Evolutionary conservation across 2,797 vertebrate species (phyloP), one percentile per base, ranked within the genome.

Genomic region (Notamacropus eugenii): DNA sequence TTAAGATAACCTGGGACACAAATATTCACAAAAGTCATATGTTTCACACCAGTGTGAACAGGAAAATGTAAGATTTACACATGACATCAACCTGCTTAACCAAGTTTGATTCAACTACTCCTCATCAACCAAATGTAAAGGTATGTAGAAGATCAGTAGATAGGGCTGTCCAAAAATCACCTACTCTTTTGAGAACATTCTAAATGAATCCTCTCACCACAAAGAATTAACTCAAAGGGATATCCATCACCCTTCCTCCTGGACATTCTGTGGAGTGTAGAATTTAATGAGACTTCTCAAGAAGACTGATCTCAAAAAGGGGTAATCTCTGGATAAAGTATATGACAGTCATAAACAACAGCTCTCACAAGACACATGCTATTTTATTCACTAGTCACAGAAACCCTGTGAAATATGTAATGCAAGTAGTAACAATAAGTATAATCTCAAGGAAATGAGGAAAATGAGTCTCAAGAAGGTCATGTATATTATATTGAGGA

Each of bases 131-230:
- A 95, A 96, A 97, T 93, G 94, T 97, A 96, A 96, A 96, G 95
- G 50, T 95, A 96, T 28, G 95, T 9, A 82, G 55, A 67, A 97
- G 96, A 96, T 96, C 93, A 96, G 94, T 97, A 97, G 96, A 95
- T 92, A 97, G 22, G 96, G 95, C 74, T 95, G 92, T 98, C 93
- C 94, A 91, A 96, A 96, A 96, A 97, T 93, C 90, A 91, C 54
- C 94, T 96, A 93, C 97, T 97, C 97, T 97, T 97, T 96, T 94
- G 95, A 91, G 96, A 97, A 97, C 97, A 97, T 97, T 46, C 24
- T 97, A 98, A 96, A 95, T 97, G 97, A 97, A 93, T 94, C n/a
- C 74, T 92, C 19, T 91, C 90, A 95, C 93, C 91, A 90, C 55
- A 54, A 94, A 93, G 96, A 93, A 90, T 55, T 93, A 96, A 96